A percentile compares a stretch with the other conserved stretches of the same genome.
Evolutionary conservation across 2,888 invertebrate species (phyloP).

Genomic region (Pseudeuparius sepicola): DNA sequence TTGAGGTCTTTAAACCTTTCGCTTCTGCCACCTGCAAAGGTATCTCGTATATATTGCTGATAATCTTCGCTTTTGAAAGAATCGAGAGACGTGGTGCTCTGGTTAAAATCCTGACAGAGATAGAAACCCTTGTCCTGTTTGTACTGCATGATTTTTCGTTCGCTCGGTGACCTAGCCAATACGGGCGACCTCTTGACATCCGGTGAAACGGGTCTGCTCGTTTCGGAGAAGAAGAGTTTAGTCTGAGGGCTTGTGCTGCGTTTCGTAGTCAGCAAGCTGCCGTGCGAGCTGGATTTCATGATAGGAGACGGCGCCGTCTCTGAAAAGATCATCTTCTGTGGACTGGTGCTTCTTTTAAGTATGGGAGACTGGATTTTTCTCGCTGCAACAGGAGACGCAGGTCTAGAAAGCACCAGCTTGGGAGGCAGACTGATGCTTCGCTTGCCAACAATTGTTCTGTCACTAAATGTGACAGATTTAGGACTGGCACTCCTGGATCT

Average conservation of each 20-base stretch:
- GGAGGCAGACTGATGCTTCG: conserved; percentile 44
- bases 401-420: conserved; percentile 35
- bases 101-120: conserved; percentile 32
- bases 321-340: conserved; percentile 38
- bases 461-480: conserved; percentile 47
- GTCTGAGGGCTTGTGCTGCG: conserved; percentile 24
- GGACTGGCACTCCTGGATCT: conserved; percentile 48
- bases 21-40: conserved; percentile 57
- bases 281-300: conserved; percentile 23
- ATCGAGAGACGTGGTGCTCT: conserved; percentile 42
- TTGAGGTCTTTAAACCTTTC: conserved; percentile 77
- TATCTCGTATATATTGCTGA: conserved; percentile 55
- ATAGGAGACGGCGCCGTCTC: conserved; percentile 37
- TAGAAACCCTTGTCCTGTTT: conserved; percentile 21
- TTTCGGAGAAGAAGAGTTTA: conserved; percentile 25
- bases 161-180: conserved; percentile 28
- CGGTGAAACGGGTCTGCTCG: conserved; percentile 27
- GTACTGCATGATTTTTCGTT: conserved; percentile 30
- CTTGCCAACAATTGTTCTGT: conserved; percentile 18
- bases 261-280: conserved; percentile 15
- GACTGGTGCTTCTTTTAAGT: conserved; percentile 39
- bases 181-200: conserved; percentile 28
- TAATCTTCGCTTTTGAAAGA: conserved; percentile 50
- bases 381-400: conserved; percentile 29
- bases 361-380: conserved; percentile 17